A percentile compares a stretch with the other conserved stretches of the same genome.
Evolutionary conservation across 2,888 invertebrate genomes (phyloP).

Genomic region (Cephus nigrinus): DNA sequence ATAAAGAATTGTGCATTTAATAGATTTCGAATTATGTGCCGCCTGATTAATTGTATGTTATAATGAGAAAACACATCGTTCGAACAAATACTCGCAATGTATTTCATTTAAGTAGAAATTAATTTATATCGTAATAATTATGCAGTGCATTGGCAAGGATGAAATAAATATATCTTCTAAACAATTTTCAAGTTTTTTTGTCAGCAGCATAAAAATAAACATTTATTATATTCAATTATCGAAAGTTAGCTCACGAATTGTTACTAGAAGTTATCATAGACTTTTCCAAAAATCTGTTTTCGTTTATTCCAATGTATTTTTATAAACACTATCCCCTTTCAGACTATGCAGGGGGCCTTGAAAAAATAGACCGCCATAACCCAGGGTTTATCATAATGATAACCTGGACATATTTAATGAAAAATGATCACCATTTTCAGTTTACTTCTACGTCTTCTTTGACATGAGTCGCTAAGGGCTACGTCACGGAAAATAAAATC

Average conservation of each 20-base stretch:
- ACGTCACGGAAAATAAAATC: not conserved
- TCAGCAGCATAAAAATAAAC: not conserved
- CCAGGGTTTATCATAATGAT: not conserved
- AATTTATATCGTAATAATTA: not conserved
- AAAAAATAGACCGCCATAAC: not conserved
- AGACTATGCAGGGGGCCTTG: not conserved
- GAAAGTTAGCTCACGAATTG: not conserved
- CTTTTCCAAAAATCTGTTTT: not conserved
- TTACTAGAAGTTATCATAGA: not conserved
- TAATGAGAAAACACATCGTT: not conserved
- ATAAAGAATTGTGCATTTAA: not conserved
- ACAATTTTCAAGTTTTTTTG: not conserved
- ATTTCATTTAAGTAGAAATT: not conserved
- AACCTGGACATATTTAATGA: not conserved
- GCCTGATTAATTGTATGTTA: too few species aligned
- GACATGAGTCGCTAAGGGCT: not conserved
- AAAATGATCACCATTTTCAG: not conserved
- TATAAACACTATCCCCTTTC: not conserved
- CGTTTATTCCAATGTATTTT: not conserved
- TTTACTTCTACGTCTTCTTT: not conserved
- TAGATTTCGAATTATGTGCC: not conserved
- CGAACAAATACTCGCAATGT: not conserved
- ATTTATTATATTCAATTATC: not conserved
- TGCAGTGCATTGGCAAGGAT: not conserved
- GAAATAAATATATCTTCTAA: not conserved